Evolutionary conservation across 2,797 vertebrate genomes (phyloP).

Genomic region (Darevskia mixta): DNA sequence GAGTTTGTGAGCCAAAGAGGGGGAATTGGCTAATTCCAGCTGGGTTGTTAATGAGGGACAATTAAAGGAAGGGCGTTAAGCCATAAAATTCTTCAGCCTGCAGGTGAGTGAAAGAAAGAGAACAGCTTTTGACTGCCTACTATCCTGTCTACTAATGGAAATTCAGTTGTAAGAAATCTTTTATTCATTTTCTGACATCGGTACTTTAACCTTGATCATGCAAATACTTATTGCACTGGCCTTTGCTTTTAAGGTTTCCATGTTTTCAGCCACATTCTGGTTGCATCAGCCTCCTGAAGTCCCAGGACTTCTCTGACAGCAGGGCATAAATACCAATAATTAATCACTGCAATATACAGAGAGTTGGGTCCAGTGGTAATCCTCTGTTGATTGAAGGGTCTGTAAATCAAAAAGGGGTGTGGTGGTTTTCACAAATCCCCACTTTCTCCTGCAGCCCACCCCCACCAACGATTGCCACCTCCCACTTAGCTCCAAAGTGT

Average conservation of each 20-base stretch:
- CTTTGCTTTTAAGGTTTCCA: accelerated
- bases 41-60: neutral
- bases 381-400: neutral
- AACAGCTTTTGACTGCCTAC: neutral
- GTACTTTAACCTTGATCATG: neutral
- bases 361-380: neutral
- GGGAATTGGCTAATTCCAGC: neutral
- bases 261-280: neutral
- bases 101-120: neutral
- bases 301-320: neutral
- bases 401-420: neutral
- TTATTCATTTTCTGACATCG: neutral
- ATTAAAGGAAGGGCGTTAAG: neutral
- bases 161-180: slow-evolving; percentile 12
- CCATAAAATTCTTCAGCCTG: slow-evolving; percentile 10
- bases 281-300: neutral
- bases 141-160: slow-evolving; percentile 14
- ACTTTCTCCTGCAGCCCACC: neutral
- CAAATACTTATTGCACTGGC: neutral
- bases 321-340: neutral
- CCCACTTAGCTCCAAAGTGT: neutral
- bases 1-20: neutral
- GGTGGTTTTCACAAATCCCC: neutral
- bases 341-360: neutral
- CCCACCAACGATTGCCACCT: neutral